Base-by-base conservation (phyloP, 2,888 invertebrate genomes). In the Brachyptera putata region DNA sequence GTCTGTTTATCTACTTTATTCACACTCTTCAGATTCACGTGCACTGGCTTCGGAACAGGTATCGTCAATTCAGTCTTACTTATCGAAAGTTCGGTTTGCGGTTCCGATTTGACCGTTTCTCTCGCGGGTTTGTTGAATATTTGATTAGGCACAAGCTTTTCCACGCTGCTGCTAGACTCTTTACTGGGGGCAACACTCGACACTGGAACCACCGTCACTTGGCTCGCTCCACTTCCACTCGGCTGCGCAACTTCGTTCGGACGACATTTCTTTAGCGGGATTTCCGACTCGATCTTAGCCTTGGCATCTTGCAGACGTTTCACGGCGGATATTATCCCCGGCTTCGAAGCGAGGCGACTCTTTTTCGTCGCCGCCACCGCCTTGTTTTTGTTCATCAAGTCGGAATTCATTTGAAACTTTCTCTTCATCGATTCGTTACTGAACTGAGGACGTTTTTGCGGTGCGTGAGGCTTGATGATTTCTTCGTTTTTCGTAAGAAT, bases 401-500 rank as follows among this genome's bases (percentile, higher is more conserved):
- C 30, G 30, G n/a, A n/a, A n/a, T n/a, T n/a, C n/a, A n/a, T n/a
- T 30, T 30, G 30, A 7, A 55, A 26, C 21, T 21, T 30, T 13
- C 34, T 21, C 22, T 55, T 55, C 34, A 55, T 7, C 2, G 37
- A 18, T n/a, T 55, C 37, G 21, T 22, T 30, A 7, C 5, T 11
- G 30, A 7, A 30, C 30, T 7, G n/a, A n/a, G n/a, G n/a, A n/a
- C n/a, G n/a, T n/a, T n/a, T n/a, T n/a, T n/a, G n/a, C n/a, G n/a
- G n/a, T n/a, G 41, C 41, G 9, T 7, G 18, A 2, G 16, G 4
- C 16, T 46, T 48, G 25, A 59, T 41, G 18, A 62, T 62, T 39
- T 62, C 62, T n/a, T 62, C 62, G 21, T 62, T 62, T 18, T 62
- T 62, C 34, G 43, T 59, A 13, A 62, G 43, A 25, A 62, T 57